These are phyloP conservation scores for Pseudomugil gertrudae DNA, from an alignment of 2,797 vertebrate species.

Conservation along the genomic window DNA sequence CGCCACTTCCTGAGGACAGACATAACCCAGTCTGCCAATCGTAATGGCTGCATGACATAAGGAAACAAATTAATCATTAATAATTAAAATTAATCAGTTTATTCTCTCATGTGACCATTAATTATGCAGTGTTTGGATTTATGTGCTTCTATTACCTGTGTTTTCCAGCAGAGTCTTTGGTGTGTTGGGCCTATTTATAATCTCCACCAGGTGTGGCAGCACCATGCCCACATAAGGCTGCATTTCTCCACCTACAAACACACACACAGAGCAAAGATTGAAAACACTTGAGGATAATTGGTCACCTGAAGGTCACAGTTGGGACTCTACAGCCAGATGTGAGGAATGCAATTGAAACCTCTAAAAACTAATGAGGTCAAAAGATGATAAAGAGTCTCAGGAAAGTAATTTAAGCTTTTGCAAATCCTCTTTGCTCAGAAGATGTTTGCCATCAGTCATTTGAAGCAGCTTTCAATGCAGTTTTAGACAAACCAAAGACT, in stretches of 20 bases:
- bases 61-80: constrained; percentile 14
- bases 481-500: too few species aligned
- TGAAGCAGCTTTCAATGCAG: too few species aligned
- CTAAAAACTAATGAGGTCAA: not conserved
- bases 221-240: constrained; percentile 94
- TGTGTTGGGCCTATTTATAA: constrained; percentile 95
- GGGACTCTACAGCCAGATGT: not conserved
- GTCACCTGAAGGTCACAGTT: not conserved
- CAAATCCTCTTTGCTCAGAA: not conserved
- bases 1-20: constrained; percentile 95
- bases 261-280: not conserved
- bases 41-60: constrained; percentile 87
- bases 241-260: constrained; percentile 89
- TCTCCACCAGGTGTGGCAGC: constrained; percentile 91
- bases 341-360: not conserved
- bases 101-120: not conserved
- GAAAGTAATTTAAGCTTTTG: not conserved
- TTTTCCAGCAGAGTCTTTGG: constrained; percentile 95
- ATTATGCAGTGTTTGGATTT: too few species aligned
- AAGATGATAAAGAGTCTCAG: too few species aligned
- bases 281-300: not conserved
- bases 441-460: too few species aligned
- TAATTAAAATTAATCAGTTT: too few species aligned
- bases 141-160: constrained; percentile 83
- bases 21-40: constrained; percentile 93